A percentile compares a stretch with the other conserved stretches of the same genome.
phyloP scores from a whole-genome alignment of 2,888 invertebrate species.

The Morinoia aosen region DNA sequence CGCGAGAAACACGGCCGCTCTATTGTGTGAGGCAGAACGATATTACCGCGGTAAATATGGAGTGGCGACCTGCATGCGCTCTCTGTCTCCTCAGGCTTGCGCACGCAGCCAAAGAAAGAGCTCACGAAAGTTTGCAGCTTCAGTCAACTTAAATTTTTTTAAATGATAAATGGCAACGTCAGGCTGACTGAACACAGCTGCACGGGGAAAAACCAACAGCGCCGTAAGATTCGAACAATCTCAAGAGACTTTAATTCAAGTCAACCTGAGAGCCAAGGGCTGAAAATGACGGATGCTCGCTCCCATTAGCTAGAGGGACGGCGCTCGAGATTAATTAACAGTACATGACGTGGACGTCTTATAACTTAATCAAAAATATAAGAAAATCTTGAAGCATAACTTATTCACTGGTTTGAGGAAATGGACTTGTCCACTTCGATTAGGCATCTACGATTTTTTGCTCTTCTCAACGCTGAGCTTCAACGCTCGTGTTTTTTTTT shows the following conservation, averaged over 20 bases:
- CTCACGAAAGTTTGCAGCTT: constrained; percentile 1
- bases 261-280: not conserved
- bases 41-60: not conserved
- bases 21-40: not conserved
- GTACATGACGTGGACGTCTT: not conserved
- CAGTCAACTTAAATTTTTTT: not conserved
- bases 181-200: not conserved
- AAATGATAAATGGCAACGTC: constrained; percentile 20
- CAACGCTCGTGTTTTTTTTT: not conserved
- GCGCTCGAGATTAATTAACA: not conserved
- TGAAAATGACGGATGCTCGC: not conserved
- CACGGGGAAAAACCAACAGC: constrained; percentile 12
- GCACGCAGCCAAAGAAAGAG: not conserved
- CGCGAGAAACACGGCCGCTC: not conserved
- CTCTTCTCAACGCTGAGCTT: not conserved
- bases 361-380: not conserved
- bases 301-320: not conserved
- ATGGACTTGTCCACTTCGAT: not conserved
- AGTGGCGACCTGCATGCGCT: not conserved
- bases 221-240: not conserved
- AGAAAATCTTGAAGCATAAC: not conserved
- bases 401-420: not conserved
- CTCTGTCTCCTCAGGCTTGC: not conserved
- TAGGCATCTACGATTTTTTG: not conserved
- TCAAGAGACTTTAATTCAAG: not conserved